These are phyloP conservation scores for Holocentrus rufus DNA, from an alignment of 2,797 vertebrate genomes.

Conservation along the genomic window DNA sequence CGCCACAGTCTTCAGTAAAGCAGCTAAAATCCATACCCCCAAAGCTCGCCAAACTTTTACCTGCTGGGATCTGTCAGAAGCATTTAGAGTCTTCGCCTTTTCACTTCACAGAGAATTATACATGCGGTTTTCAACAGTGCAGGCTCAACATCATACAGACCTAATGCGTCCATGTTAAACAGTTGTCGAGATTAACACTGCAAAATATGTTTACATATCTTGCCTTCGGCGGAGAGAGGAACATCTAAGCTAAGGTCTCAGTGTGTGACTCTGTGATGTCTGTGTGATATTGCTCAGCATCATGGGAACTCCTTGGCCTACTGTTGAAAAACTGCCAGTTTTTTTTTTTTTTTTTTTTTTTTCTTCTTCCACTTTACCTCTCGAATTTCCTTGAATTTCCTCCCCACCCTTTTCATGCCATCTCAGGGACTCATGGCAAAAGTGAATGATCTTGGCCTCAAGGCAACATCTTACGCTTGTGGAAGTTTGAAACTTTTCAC, in stretches of 20 bases:
- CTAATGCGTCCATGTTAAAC: constrained; percentile 81
- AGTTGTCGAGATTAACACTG: constrained; percentile 82
- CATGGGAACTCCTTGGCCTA: constrained; percentile 49
- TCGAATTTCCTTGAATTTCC: constrained; percentile 40
- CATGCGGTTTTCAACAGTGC: constrained; percentile 76
- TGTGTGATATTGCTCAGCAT: constrained; percentile 56
- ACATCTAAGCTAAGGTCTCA: constrained; percentile 61
- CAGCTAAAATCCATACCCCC: constrained; percentile 73
- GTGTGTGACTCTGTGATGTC: constrained; percentile 55
- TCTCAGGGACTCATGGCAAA: constrained; percentile 61
- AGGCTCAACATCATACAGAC: constrained; percentile 73
- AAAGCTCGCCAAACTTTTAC: constrained; percentile 81
- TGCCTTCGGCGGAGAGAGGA: constrained; percentile 55
- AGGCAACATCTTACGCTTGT: constrained; percentile 57
- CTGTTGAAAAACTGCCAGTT: constrained; percentile 62
- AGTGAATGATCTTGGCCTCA: constrained; percentile 68
- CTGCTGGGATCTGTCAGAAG: constrained; percentile 83
- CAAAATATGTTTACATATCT: constrained; percentile 78
- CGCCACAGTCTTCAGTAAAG: constrained; percentile 72
- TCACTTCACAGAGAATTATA: constrained; percentile 84
- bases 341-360: constrained; percentile 67
- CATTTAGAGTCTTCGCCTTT: constrained; percentile 77
- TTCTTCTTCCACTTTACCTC: constrained; percentile 2
- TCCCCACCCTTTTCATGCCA: constrained; percentile 59
- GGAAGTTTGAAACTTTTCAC: constrained; percentile 63